A percentile compares a stretch with the other conserved stretches of the same genome.
Conservation (phyloP, 2,113 vertebrate species). For the Cranoglanis bouderius region DNA sequence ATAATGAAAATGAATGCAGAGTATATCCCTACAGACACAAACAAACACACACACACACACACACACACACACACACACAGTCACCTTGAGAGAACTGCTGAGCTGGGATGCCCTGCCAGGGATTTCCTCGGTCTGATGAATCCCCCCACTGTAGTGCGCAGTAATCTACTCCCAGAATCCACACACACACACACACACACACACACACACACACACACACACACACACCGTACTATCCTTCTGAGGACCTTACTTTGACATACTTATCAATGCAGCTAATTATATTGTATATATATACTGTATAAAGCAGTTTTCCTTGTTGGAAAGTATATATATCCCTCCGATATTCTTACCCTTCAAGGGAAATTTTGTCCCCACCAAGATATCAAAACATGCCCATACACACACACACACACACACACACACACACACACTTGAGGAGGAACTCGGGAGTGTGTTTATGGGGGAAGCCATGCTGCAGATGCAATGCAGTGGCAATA, state of each 20-base stretch:
- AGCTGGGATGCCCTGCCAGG: constrained; percentile 69
- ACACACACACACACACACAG: constrained; percentile 27
- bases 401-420: constrained; percentile 12
- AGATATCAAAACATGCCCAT: neutral
- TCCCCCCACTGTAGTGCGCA: constrained; percentile 21
- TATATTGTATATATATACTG: too few species aligned
- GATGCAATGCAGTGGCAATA: constrained; percentile 71
- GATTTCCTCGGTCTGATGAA: constrained; percentile 71
- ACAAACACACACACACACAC: constrained; percentile 24
- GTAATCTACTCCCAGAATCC: constrained; percentile 37
- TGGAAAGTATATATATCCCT: too few species aligned
- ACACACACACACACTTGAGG: constrained; percentile 45
- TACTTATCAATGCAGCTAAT: neutral
- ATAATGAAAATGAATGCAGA: constrained; percentile 3
- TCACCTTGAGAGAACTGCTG: constrained; percentile 54
- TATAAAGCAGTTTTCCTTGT: too few species aligned
- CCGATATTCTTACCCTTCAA: too few species aligned
- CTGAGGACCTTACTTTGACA: neutral
- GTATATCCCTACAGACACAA: neutral
- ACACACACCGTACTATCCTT: constrained; percentile 5
- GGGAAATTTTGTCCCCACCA: constrained; percentile 15
- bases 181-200: constrained; percentile 14
- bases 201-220: constrained; percentile 34
- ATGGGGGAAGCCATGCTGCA: constrained; percentile 53
- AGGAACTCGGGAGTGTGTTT: neutral